These are phyloP conservation scores for Procambarus virginalis DNA, from an alignment of 1,140 invertebrate species.

Conservation along the genomic window DNA sequence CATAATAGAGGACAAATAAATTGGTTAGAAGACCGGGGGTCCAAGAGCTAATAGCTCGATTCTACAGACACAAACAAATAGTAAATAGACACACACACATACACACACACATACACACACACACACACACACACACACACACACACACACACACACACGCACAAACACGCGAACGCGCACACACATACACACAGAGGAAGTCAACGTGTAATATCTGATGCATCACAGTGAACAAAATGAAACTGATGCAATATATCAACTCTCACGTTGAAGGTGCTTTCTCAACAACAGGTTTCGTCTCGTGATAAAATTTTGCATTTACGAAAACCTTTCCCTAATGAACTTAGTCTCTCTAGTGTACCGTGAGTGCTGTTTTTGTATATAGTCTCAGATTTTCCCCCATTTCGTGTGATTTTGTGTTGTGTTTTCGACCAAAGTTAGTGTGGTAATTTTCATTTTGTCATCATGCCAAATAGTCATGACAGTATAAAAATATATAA, in stretches of 20 bases:
- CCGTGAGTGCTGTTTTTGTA: constrained; percentile 3
- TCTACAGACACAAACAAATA: too few relatives aligned
- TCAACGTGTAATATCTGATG: not conserved
- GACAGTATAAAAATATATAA: not conserved
- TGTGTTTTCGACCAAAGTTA: constrained; percentile 66
- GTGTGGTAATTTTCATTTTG: constrained; percentile 39
- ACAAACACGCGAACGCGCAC: not conserved
- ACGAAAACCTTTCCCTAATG: constrained; percentile 11
- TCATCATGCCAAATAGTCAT: not conserved
- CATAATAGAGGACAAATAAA: too few relatives aligned
- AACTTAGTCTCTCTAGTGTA: not conserved
- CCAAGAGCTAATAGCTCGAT: too few relatives aligned
- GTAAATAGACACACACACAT: too few relatives aligned
- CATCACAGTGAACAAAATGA: not conserved
- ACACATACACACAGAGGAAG: constrained; percentile 7
- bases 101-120: too few relatives aligned
- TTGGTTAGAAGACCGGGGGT: too few relatives aligned
- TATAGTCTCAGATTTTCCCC: not conserved
- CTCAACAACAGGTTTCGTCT: constrained; percentile 18
- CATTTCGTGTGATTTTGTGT: constrained; percentile 48
- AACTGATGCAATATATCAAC: not conserved
- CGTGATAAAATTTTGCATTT: constrained; percentile 52
- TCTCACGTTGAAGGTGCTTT: constrained; percentile 21
- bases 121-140: too few relatives aligned
- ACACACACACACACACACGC: not conserved